phyloP scores from a whole-genome alignment of 2,797 vertebrate genomes.

The Phaenicophaeus curvirostris region DNA sequence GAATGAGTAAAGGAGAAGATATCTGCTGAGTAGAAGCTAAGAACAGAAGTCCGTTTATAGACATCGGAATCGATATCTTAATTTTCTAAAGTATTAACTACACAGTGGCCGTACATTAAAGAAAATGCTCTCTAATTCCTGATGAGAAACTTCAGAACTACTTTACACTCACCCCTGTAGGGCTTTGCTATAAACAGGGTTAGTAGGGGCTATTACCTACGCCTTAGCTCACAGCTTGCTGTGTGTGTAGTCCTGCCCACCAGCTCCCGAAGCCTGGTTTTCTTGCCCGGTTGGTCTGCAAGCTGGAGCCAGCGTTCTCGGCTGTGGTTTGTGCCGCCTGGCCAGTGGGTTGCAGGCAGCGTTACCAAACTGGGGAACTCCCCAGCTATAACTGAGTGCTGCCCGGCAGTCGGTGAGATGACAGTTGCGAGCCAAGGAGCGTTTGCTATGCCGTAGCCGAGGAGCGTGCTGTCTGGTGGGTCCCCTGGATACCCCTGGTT shows the following conservation, averaged over 20 bases:
- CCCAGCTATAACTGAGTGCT: background rate
- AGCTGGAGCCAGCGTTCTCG: background rate
- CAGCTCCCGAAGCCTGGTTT: background rate
- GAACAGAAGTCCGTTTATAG: background rate
- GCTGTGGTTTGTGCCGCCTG: background rate
- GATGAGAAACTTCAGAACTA: background rate
- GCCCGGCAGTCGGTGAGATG: background rate
- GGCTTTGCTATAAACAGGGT: background rate
- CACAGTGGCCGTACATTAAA: background rate
- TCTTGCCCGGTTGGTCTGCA: background rate
- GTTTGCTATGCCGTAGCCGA: background rate
- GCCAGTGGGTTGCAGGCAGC: background rate
- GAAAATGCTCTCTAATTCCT: background rate
- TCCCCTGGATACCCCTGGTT: rapidly evolving
- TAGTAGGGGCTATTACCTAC: background rate
- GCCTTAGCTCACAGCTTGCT: background rate
- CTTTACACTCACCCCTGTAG: rapidly evolving
- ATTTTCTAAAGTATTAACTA: background rate
- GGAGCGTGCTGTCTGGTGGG: rapidly evolving
- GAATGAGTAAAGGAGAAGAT: background rate
- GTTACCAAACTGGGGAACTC: background rate
- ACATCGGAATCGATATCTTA: background rate
- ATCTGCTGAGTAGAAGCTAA: background rate
- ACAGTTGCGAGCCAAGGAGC: background rate
- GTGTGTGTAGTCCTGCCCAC: background rate